phyloP scores from a whole-genome alignment of 2,113 vertebrate genomes.

The Coregonus clupeaformis region DNA sequence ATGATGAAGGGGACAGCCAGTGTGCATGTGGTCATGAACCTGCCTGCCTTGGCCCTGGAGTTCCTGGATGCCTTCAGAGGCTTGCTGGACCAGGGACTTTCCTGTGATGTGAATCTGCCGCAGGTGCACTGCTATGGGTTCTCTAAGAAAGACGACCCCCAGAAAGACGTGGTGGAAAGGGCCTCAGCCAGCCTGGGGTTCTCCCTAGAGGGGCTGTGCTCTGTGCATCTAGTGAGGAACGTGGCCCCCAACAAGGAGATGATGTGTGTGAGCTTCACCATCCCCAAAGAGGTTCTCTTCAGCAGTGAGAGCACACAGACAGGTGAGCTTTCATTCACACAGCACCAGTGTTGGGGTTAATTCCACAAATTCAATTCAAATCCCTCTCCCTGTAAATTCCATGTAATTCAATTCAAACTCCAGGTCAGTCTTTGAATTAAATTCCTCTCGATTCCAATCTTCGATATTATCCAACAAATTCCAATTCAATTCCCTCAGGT shows the following conservation, averaged over 20 bases:
- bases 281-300: constrained; percentile 82
- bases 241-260: constrained; percentile 97
- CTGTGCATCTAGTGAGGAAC: constrained; percentile 85
- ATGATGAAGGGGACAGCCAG: constrained; percentile 64
- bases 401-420: no score
- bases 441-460: no score
- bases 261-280: constrained; percentile 87
- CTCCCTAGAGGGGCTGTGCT: constrained; percentile 74
- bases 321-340: constrained; percentile 70
- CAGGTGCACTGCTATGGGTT: constrained; percentile 91
- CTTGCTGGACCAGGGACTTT: constrained; percentile 66
- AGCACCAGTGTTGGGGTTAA: background rate
- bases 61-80: constrained; percentile 85
- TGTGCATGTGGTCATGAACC: constrained; percentile 92
- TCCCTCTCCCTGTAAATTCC: no score
- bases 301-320: constrained; percentile 48
- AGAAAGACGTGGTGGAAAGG: constrained; percentile 76
- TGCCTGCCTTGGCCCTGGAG: constrained; percentile 88
- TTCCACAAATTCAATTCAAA: no score
- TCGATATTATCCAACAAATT: no score
- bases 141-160: constrained; percentile 82
- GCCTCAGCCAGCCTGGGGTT: constrained; percentile 76
- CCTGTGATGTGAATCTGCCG: constrained; percentile 70
- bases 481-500: no score
- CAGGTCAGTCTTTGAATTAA: no score